A percentile compares a stretch with the other conserved stretches of the same genome.
These are phyloP conservation scores for Sphaerophoria taeniata DNA, from an alignment of 2,888 invertebrate genomes.

Conservation along the genomic window DNA sequence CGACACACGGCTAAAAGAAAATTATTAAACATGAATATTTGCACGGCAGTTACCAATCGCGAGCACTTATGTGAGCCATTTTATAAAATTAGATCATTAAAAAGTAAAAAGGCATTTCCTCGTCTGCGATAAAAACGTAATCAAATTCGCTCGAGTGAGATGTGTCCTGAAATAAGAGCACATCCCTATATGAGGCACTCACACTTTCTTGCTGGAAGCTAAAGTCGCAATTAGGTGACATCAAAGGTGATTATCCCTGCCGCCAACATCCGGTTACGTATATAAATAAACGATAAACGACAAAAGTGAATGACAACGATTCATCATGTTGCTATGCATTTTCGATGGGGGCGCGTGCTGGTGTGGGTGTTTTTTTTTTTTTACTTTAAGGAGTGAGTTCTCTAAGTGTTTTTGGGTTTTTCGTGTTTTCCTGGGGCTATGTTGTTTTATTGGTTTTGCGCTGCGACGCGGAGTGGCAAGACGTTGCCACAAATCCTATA, in stretches of 20 bases:
- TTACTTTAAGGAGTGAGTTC: neutral
- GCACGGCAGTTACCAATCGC: constrained; percentile 66
- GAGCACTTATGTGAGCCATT: constrained; percentile 72
- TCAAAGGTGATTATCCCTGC: constrained; percentile 74
- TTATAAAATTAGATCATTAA: constrained; percentile 74
- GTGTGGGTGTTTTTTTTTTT: neutral
- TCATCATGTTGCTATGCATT: constrained; percentile 71
- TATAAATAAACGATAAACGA: constrained; percentile 70
- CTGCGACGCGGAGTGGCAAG: constrained; percentile 13
- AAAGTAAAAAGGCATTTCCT: constrained; percentile 68
- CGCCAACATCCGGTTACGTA: constrained; percentile 54
- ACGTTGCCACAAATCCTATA: constrained; percentile 69
- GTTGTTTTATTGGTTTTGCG: constrained; percentile 62
- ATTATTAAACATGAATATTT: constrained; percentile 52
- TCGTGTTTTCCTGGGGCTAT: constrained; percentile 64
- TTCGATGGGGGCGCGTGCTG: neutral
- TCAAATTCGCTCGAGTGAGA: constrained; percentile 53
- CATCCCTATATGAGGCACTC: neutral
- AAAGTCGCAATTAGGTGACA: constrained; percentile 74
- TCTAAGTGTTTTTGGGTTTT: neutral
- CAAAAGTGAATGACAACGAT: constrained; percentile 70
- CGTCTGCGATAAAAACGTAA: constrained; percentile 55
- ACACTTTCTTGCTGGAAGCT: constrained; percentile 56
- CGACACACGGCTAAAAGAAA: neutral
- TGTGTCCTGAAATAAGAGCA: neutral